Evolutionary conservation across 2,797 vertebrate genomes (phyloP), one percentile per base, ranked within the genome.

Genomic region (Cygnus olor): DNA sequence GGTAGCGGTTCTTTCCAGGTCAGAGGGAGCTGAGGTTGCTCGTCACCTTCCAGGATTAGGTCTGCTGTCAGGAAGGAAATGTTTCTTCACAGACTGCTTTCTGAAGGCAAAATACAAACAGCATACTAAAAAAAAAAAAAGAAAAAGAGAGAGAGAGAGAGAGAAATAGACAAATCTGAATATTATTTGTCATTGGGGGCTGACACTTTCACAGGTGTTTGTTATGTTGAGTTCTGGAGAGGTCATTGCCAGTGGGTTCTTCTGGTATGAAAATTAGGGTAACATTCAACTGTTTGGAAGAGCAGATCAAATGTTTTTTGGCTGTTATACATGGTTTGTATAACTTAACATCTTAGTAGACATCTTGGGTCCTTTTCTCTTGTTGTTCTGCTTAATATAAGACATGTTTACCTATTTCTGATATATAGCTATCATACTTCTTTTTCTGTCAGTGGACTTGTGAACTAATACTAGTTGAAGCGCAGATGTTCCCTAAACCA

Each of bases 401-500:
- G 88, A 53, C 71, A 58, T 6, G 14, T 71, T 40, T 85, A 45
- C 60, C n/a, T 83, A n/a, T 93, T 94, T 73, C 60, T 34, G 47
- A 53, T 57, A 88, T 71, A 87, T 74, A 91, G 53, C 73, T 73
- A 42, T 82, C 25, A 24, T 68, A 30, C 38, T 47, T 25, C 14
- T 20, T 61, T 57, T 44, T 72, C 66, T n/a, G 17, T 83, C 57
- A 92, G 32, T 74, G 80, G 64, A 34, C 77, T 96, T 84, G 61
- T 95, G 85, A 94, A 49, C 61, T 68, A 34, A 77, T 78, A 65
- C 47, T 72, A 45, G 22, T 42, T 76, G 86, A 81, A 88, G 82
- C 53, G 68, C 36, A 84, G 66, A 32, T 63, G 30, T 80, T 66
- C 57, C 80, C 74, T 95, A 84, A 94, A 85, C 66, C 53, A 42